Percentiles rank a stretch among this genome's conserved stretches.
Evolutionary conservation across 2,797 vertebrate species (phyloP).

Genomic region (Sebastes oblongus): DNA sequence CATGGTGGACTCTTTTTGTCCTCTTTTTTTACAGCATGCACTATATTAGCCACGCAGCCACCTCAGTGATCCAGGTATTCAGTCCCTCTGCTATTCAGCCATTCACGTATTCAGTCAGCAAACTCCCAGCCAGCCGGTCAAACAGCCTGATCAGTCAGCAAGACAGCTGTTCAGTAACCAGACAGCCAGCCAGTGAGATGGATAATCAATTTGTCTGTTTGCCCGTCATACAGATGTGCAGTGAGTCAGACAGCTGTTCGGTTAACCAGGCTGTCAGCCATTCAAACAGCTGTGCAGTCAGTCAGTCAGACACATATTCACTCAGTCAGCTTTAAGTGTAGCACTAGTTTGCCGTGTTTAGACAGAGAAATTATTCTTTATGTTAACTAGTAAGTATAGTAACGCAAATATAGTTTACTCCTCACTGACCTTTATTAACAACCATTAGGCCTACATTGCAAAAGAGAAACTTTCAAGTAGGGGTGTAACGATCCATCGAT

Average conservation of each 20-base stretch:
- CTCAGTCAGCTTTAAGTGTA: background rate
- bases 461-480: background rate
- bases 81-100: background rate
- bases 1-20: background rate
- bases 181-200: constrained; percentile 36
- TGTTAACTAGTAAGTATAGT: background rate
- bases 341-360: background rate
- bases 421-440: background rate
- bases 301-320: background rate
- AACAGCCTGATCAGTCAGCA: constrained; percentile 21
- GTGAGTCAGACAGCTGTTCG: constrained; percentile 53
- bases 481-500: too few relatives aligned
- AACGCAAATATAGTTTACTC: background rate
- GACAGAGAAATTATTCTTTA: background rate
- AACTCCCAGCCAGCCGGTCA: background rate
- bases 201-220: constrained; percentile 52
- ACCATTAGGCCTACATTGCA: background rate
- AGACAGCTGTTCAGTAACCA: constrained; percentile 44
- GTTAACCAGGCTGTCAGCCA: constrained; percentile 21
- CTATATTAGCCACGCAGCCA: background rate
- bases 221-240: constrained; percentile 54
- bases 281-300: constrained; percentile 39
- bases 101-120: background rate
- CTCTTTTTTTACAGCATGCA: background rate
- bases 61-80: too few relatives aligned